Evolutionary conservation across 2,888 invertebrate genomes (phyloP), one percentile per base, ranked within the genome.

Genomic region (Lepas anatifera): DNA sequence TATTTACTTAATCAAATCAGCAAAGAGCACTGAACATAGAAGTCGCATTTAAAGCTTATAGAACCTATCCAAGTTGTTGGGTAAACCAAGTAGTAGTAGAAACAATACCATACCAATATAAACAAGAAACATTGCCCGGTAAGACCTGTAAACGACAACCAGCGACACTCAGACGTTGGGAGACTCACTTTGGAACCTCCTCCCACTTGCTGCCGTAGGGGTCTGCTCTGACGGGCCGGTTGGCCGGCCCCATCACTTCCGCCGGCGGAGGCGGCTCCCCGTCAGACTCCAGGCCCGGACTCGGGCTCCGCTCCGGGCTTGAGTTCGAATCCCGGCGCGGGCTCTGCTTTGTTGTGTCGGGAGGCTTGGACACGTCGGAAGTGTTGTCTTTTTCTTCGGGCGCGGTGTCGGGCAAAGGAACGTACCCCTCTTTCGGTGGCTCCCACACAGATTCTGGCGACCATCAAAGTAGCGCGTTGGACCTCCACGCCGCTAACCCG

Each of bases 191-290:
- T 27, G 1, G 52, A 2, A 52, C 52, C 8, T 8, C 13, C 29
- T 52, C 52, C 52, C 52, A 52, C 2, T 29, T 27, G 52, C 52
- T 52, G 52, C 52, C 52, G 52, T 52, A 52, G 25, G 52, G 52
- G 52, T 52, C 52, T 11, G 52, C 27, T 13, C 52, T 10, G 29
- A 11, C 52, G 29, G 52, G 52, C 13, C 52, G 27, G 52, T 27
- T 29, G 13, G 52, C 52, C 10, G 52, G 52, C 0, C 52, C 52
- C 52, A 52, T 29, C 29, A 29, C 52, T 3, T 52, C 52, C 52
- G 52, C 27, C 29, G 52, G 52, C 52, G 52, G 52, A 27, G 52
- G 29, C 52, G 29, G 29, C 52, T 52, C 52, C 50, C 27, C 25
- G 25, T 50, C 29, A 16, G 16, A 13, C 52, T 29, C 29, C 13